Conservation (phyloP, 2,113 vertebrate genomes). For the Rhinopomastus cyanomelas region DNA sequence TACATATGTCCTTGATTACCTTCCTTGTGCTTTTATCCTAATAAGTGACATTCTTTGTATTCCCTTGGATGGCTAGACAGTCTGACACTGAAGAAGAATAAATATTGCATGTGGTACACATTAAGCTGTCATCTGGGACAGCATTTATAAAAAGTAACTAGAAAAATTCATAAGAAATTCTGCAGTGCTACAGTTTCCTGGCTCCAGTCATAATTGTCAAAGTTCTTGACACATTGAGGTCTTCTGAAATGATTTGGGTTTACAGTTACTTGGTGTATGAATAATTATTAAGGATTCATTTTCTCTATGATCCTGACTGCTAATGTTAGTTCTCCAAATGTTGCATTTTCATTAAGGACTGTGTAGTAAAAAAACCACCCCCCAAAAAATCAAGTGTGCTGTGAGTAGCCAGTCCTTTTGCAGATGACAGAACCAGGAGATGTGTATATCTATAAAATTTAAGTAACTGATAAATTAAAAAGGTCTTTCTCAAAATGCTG, state of each 20-base stretch:
- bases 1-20: slow-evolving; percentile 99
- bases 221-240: slow-evolving; percentile 83
- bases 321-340: slow-evolving; percentile 64
- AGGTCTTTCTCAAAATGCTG: slow-evolving; percentile 35
- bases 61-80: slow-evolving; percentile 98
- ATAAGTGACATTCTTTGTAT: slow-evolving; percentile 99
- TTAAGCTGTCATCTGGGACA: slow-evolving; percentile 99
- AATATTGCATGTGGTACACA: slow-evolving; percentile 99
- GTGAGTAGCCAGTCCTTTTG: neutral
- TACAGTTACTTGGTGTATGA: slow-evolving; percentile 82
- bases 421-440: neutral
- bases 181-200: slow-evolving; percentile 89
- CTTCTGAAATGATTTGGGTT: slow-evolving; percentile 79
- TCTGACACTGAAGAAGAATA: slow-evolving; percentile 99
- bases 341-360: slow-evolving; percentile 59
- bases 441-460: slow-evolving; percentile 18
- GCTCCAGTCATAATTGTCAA: slow-evolving; percentile 98
- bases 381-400: neutral
- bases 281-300: slow-evolving; percentile 80
- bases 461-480: neutral
- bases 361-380: neutral
- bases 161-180: slow-evolving; percentile 94
- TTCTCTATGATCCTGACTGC: slow-evolving; percentile 61
- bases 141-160: slow-evolving; percentile 87
- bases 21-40: slow-evolving; percentile 99